phyloP scores from a whole-genome alignment of 2,797 vertebrate species.

The Enteromius fasciolatus region DNA sequence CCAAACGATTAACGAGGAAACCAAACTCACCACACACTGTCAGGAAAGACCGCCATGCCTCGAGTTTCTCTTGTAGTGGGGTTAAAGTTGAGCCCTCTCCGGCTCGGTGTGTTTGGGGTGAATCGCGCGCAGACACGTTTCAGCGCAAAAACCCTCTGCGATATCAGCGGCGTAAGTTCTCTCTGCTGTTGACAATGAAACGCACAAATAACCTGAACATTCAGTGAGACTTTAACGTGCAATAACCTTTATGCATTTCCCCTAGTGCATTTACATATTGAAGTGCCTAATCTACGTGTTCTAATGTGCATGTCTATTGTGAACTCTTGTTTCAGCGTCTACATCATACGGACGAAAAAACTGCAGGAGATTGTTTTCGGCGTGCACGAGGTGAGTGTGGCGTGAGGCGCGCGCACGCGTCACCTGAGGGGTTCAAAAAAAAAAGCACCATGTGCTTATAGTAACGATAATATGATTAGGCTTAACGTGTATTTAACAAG shows the following conservation, averaged over 20 bases:
- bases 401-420: slow-evolving; percentile 43
- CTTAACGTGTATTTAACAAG: neutral
- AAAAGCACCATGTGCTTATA: neutral
- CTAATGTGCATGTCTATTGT: neutral
- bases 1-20: slow-evolving; percentile 3
- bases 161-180: neutral
- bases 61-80: neutral
- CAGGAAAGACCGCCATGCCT: neutral
- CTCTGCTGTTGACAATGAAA: neutral
- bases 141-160: neutral
- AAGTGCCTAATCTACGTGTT: neutral
- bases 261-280: neutral
- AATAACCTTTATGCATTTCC: neutral
- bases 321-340: slow-evolving; percentile 24
- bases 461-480: neutral
- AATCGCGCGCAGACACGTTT: slow-evolving; percentile 28
- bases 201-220: neutral
- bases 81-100: slow-evolving; percentile 9
- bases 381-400: slow-evolving; percentile 47
- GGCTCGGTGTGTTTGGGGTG: neutral
- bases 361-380: slow-evolving; percentile 44
- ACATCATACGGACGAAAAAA: slow-evolving; percentile 22
- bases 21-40: slow-evolving; percentile 27
- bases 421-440: slow-evolving; percentile 42
- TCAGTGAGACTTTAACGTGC: neutral